Conservation (phyloP, 2,888 invertebrate species). For the Orthonevra nobilis region DNA sequence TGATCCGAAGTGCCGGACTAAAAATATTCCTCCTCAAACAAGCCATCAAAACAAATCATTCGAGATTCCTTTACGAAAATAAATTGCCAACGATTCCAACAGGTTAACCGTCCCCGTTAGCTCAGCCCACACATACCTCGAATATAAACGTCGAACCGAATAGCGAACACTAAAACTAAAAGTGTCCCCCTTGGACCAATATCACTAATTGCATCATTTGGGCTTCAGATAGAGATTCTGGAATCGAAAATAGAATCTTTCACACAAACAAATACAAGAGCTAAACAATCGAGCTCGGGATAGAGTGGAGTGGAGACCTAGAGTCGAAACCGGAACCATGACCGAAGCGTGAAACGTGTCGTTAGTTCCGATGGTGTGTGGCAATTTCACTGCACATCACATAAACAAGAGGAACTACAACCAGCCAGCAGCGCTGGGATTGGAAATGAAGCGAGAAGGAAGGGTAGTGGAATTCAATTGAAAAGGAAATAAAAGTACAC, state of each 20-base stretch:
- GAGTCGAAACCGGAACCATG: slow-evolving; percentile 7
- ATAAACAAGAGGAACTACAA: slow-evolving; percentile 53
- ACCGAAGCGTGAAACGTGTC: slow-evolving; percentile 54
- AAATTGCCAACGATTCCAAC: slow-evolving; percentile 66
- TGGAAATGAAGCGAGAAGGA: neutral
- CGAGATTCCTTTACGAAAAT: slow-evolving; percentile 60
- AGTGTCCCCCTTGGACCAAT: slow-evolving; percentile 70
- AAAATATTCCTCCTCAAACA: slow-evolving; percentile 37
- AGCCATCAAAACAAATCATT: slow-evolving; percentile 66
- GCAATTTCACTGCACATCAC: slow-evolving; percentile 62
- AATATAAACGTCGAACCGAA: slow-evolving; percentile 26
- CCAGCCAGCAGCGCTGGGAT: slow-evolving; percentile 12
- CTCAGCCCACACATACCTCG: slow-evolving; percentile 39
- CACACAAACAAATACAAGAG: neutral
- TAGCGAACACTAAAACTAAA: slow-evolving; percentile 55
- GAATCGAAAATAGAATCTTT: slow-evolving; percentile 61
- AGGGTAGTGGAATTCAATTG: slow-evolving; percentile 46
- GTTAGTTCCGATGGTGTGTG: slow-evolving; percentile 52
- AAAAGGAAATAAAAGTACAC: slow-evolving; percentile 52
- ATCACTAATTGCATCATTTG: slow-evolving; percentile 70
- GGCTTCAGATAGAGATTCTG: slow-evolving; percentile 38
- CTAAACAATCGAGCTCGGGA: too few relatives aligned
- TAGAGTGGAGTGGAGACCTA: neutral
- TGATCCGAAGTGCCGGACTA: slow-evolving; percentile 47
- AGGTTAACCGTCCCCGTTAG: slow-evolving; percentile 61